phyloP scores from a whole-genome alignment of 1,140 invertebrate genomes.

The Conopomorpha cramerella region DNA sequence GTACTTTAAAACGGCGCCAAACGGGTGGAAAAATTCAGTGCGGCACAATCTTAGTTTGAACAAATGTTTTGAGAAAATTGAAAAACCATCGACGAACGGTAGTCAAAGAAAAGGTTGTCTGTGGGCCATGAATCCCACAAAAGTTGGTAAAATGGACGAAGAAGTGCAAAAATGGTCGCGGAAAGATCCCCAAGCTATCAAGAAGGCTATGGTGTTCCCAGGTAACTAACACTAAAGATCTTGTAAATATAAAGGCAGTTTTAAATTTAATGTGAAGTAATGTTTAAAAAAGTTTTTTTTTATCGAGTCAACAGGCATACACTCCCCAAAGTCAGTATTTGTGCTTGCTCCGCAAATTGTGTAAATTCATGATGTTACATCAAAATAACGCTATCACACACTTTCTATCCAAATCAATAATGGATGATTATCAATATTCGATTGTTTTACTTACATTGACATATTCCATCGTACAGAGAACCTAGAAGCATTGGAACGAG shows the following conservation, averaged over 20 bases:
- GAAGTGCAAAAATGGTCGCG: constrained; percentile 95
- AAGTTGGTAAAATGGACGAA: constrained; percentile 95
- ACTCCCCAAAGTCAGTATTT: too few relatives aligned
- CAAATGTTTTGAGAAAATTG: constrained; percentile 98
- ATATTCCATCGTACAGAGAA: constrained; percentile 65
- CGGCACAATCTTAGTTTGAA: constrained; percentile 94
- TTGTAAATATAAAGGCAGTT: too few relatives aligned
- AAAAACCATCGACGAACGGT: constrained; percentile 83
- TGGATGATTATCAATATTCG: too few relatives aligned
- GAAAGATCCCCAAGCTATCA: constrained; percentile 86
- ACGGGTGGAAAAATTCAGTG: constrained; percentile 98
- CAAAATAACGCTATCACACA: too few relatives aligned
- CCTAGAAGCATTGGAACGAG: constrained; percentile 78
- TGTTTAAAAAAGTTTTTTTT: too few relatives aligned
- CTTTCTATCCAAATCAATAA: too few relatives aligned
- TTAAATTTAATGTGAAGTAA: too few relatives aligned
- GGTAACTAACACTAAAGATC: too few relatives aligned
- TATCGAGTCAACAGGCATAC: too few relatives aligned
- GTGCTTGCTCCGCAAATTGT: too few relatives aligned
- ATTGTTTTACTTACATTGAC: too few relatives aligned
- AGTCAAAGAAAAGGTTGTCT: constrained; percentile 84
- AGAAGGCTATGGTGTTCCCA: constrained; percentile 89
- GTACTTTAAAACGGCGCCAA: constrained; percentile 96
- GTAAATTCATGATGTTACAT: too few relatives aligned
- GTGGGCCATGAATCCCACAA: constrained; percentile 95